Evolutionary conservation across 2,797 vertebrate species (phyloP).

Genomic region (Notamacropus eugenii): DNA sequence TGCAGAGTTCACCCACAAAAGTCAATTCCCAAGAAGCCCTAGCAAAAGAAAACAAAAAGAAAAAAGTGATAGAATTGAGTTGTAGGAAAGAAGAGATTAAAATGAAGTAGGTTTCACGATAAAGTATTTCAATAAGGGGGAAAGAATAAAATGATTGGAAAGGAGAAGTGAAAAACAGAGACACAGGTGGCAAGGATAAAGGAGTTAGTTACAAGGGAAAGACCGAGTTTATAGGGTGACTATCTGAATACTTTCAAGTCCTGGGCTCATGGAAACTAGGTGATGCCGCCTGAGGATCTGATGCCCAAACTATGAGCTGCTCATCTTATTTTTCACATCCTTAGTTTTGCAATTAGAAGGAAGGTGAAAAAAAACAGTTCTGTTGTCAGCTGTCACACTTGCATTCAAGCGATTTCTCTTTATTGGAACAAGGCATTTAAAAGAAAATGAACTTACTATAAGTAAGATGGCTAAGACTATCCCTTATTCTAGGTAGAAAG

Average conservation of each 20-base stretch:
- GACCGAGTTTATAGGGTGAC: not conserved
- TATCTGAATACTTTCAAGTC: not conserved
- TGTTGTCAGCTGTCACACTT: not conserved
- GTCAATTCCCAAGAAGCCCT: not conserved
- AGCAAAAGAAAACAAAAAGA: not conserved
- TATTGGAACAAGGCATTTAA: not conserved
- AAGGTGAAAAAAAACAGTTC: not conserved
- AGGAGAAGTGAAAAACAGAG: conserved; percentile 3
- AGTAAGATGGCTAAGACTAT: not conserved
- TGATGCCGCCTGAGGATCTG: not conserved
- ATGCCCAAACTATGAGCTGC: not conserved
- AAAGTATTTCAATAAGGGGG: conserved; percentile 19
- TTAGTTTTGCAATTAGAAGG: not conserved
- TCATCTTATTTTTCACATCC: not conserved
- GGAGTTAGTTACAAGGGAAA: not conserved
- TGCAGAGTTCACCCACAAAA: not conserved
- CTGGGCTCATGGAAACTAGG: not conserved
- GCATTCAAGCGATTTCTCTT: not conserved
- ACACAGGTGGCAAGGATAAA: not conserved
- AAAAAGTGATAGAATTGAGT: not conserved
- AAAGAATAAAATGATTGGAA: not conserved
- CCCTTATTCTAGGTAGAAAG: not conserved
- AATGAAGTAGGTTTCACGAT: not conserved
- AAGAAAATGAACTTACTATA: not conserved
- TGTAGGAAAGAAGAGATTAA: not conserved